Percentiles rank a stretch among this genome's conserved stretches.
These are phyloP conservation scores for Drosophila nr. perissopoda DNA, from an alignment of 2,888 invertebrate species.

Conservation along the genomic window DNA sequence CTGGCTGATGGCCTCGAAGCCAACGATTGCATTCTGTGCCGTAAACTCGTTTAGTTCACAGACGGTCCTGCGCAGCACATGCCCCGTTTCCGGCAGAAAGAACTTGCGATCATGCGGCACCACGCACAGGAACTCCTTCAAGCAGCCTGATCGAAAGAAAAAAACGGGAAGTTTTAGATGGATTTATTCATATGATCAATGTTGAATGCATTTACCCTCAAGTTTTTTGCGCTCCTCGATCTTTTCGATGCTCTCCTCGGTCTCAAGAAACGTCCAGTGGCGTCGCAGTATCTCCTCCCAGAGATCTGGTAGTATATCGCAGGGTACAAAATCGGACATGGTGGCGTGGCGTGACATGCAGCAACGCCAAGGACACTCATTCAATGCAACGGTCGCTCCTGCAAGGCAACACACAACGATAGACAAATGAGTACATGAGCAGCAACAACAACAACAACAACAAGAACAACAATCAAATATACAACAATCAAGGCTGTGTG, in stretches of 20 bases:
- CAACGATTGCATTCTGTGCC: constrained; percentile 91
- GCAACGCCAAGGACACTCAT: constrained; percentile 71
- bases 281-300: constrained; percentile 91
- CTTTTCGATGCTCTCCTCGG: constrained; percentile 92
- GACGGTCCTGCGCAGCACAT: constrained; percentile 91
- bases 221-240: constrained; percentile 91
- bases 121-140: constrained; percentile 91
- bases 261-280: constrained; percentile 92
- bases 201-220: constrained; percentile 87
- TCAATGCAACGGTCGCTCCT: constrained; percentile 67
- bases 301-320: constrained; percentile 86
- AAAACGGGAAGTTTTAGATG: background rate
- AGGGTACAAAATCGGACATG: constrained; percentile 85
- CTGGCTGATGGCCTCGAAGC: constrained; percentile 93
- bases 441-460: background rate
- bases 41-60: constrained; percentile 90
- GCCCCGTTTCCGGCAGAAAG: constrained; percentile 90
- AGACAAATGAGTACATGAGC: constrained; percentile 3
- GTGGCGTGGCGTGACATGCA: constrained; percentile 65
- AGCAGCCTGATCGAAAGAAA: constrained; percentile 87
- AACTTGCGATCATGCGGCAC: constrained; percentile 93
- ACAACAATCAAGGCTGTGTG: constrained; percentile 44
- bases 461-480: constrained; percentile 10
- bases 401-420: constrained; percentile 31
- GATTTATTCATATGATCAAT: background rate